Evolutionary conservation across 2,888 invertebrate species (phyloP).

Genomic region (Idaea biselata): DNA sequence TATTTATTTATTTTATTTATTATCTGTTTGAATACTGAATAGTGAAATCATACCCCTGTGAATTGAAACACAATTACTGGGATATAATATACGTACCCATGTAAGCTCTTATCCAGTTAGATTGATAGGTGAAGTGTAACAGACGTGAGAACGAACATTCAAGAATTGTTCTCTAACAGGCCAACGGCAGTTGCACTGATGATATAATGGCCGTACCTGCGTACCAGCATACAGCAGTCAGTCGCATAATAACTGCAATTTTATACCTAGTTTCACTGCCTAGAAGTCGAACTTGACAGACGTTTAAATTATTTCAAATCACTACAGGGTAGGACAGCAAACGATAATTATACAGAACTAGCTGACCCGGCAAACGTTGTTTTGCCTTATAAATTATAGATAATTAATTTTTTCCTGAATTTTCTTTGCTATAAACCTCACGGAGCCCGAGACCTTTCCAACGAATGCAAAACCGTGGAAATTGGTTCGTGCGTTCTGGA

Average conservation of each 20-base stretch:
- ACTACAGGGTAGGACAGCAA: constrained; percentile 8
- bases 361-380: no score
- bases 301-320: neutral
- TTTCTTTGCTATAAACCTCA: no score
- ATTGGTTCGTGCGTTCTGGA: no score
- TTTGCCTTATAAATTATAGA: no score
- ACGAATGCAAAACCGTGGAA: no score
- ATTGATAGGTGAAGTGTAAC: constrained; percentile 42
- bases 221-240: constrained; percentile 21
- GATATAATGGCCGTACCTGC: constrained; percentile 42
- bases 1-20: neutral
- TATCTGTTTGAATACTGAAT: neutral
- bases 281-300: constrained; percentile 38
- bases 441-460: no score
- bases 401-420: no score
- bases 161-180: constrained; percentile 8
- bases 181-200: constrained; percentile 32
- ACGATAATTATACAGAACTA: neutral
- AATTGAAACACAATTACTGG: neutral
- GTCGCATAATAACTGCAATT: constrained; percentile 66
- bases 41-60: neutral
- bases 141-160: constrained; percentile 38
- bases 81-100: constrained; percentile 10
- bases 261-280: constrained; percentile 42
- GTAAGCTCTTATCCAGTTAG: constrained; percentile 36